Evolutionary conservation across 2,113 vertebrate genomes (phyloP), one percentile per base, ranked within the genome.

Genomic region (Tyto alba): DNA sequence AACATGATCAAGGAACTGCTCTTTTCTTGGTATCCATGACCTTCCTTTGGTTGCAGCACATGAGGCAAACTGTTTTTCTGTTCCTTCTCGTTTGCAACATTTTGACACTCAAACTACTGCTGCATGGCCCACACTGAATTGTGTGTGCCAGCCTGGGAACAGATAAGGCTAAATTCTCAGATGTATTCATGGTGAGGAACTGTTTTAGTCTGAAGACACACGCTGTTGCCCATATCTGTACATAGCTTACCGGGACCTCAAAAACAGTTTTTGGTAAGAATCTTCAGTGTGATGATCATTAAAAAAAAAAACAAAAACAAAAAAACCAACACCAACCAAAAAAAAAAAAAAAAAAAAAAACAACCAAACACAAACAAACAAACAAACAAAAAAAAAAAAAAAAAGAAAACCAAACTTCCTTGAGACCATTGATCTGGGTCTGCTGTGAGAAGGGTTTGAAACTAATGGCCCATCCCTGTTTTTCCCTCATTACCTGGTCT

Each of bases 1-100:
- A 86, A 68, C 11, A 22, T 0, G 0, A 32, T 10, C 10, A 27
- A 91, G 30, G 26, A 86, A 41, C 30, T 73, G 48, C 4, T 4
- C n/a, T 86, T 43, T 53, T 53, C 41, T 45, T 3, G 4, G 18
- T 68, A 14, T 27, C 21, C 15, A 5, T 82, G 38, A 26, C 16
- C 52, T 53, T 72, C 25, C 14, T 85, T 78, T 7, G 5, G 63
- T 40, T 11, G 16, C 16, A n/a, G 53, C 6, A 6, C 19, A 27
- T 59, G 20, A 68, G 22, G 21, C 2, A n/a, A 5, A 30, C 32
- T 45, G 18, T 6, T 85, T 77, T 60, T 48, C 60, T 88, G 4
- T 47, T 55, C 63, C 50, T 74, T 72, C 6, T 68, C 19, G 22
- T 64, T 62, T 79, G 34, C 12, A 86, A 26, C 3, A 2, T 56